Evolutionary conservation across 1,140 invertebrate genomes (phyloP).

Genomic region (Zaprionus capensis): DNA sequence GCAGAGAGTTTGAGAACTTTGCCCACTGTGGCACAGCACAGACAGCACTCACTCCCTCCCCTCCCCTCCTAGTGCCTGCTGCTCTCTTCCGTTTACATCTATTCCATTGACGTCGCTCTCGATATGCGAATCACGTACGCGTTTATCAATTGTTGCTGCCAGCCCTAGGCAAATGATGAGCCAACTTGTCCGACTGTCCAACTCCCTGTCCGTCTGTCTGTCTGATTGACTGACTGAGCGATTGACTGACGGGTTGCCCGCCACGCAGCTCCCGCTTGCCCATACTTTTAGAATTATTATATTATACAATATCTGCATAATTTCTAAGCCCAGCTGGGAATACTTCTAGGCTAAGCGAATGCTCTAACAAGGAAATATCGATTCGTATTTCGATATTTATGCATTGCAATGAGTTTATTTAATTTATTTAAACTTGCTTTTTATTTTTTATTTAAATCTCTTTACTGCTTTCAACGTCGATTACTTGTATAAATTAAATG

Average conservation of each 20-base stretch:
- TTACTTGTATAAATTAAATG: too few relatives aligned
- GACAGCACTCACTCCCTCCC: neutral
- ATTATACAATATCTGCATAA: slow-evolving; percentile 1
- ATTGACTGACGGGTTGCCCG: slow-evolving; percentile 32
- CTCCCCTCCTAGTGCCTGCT: neutral
- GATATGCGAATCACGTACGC: slow-evolving; percentile 69
- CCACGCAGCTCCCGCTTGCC: neutral
- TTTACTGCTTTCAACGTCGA: too few relatives aligned
- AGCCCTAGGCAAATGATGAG: slow-evolving; percentile 69
- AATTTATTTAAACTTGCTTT: too few relatives aligned
- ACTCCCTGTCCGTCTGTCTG: slow-evolving; percentile 15
- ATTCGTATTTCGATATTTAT: neutral
- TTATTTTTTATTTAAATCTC: too few relatives aligned
- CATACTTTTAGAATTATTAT: slow-evolving; percentile 7
- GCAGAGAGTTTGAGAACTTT: slow-evolving; percentile 44
- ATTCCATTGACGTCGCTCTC: slow-evolving; percentile 58
- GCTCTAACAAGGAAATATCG: neutral
- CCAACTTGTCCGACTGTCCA: slow-evolving; percentile 38
- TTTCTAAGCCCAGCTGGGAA: neutral
- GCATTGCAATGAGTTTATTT: too few relatives aligned
- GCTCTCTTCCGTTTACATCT: slow-evolving; percentile 43
- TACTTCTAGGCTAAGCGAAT: too few relatives aligned
- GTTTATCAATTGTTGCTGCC: slow-evolving; percentile 78
- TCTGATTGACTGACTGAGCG: slow-evolving; percentile 30
- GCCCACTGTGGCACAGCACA: slow-evolving; percentile 11